These are phyloP conservation scores for Chrysina gloriosa DNA, from an alignment of 2,888 invertebrate species.

Conservation along the genomic window DNA sequence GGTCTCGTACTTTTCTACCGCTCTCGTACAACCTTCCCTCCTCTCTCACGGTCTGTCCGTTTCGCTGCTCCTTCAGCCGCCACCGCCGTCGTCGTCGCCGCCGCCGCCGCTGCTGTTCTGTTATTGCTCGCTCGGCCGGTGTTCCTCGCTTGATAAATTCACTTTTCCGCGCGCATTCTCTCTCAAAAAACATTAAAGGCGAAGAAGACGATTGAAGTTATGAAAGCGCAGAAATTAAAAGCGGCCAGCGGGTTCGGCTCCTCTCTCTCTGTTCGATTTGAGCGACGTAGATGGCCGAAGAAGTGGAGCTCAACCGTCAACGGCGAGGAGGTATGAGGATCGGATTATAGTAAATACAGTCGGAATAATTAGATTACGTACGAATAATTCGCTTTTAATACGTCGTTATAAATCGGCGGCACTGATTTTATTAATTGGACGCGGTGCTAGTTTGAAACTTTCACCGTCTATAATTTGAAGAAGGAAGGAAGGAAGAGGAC, in stretches of 20 bases:
- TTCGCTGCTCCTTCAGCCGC: conserved; percentile 3
- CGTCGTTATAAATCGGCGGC: conserved; percentile 62
- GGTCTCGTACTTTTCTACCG: conserved; percentile 30
- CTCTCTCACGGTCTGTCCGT: conserved; percentile 25
- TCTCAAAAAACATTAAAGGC: conserved; percentile 43
- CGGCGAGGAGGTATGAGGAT: conserved; percentile 8
- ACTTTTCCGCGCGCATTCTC: conserved; percentile 61
- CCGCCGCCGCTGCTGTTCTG: conserved; percentile 46
- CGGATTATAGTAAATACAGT: conserved; percentile 63
- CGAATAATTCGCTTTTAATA: conserved; percentile 64
- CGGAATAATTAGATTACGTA: conserved; percentile 65
- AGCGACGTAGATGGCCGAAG: background rate
- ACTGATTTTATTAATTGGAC: conserved; percentile 55
- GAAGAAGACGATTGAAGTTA: conserved; percentile 64
- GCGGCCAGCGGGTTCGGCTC: conserved; percentile 43
- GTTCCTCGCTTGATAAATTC: conserved; percentile 65
- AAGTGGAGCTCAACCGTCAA: background rate
- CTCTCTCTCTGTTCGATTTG: background rate
- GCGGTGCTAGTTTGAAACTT: too few species aligned
- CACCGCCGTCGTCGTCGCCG: background rate
- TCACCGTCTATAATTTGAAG: too few species aligned
- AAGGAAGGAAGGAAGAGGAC: background rate
- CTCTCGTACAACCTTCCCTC: conserved; percentile 49
- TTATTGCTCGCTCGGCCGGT: conserved; percentile 65
- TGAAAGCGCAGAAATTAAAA: conserved; percentile 66